A percentile compares a stretch with the other conserved stretches of the same genome.
Conservation (phyloP, 2,888 invertebrate species). For the Pinctada fucata region DNA sequence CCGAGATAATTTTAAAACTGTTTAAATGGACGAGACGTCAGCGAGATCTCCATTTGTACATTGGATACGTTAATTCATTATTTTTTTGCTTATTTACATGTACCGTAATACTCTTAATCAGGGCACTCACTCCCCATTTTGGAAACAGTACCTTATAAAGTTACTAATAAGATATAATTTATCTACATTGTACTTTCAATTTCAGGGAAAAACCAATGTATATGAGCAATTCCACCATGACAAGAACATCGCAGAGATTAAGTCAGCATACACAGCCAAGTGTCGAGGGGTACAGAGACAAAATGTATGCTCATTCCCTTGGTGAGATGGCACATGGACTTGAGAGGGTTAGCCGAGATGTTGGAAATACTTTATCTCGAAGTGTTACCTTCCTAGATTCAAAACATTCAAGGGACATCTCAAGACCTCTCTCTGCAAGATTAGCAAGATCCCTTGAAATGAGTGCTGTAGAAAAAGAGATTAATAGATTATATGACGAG, state of each 20-base stretch:
- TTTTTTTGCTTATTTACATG: too few species aligned
- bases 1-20: too few species aligned
- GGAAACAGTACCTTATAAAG: too few species aligned
- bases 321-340: slow-evolving; percentile 51
- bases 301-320: slow-evolving; percentile 45
- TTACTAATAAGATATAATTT: too few species aligned
- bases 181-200: neutral
- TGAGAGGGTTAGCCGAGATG: slow-evolving; percentile 49
- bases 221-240: slow-evolving; percentile 52
- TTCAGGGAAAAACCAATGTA: slow-evolving; percentile 53
- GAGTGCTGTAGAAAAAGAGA: neutral
- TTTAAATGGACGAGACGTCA: too few species aligned
- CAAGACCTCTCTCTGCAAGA: neutral
- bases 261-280: slow-evolving; percentile 49
- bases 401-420: slow-evolving; percentile 5
- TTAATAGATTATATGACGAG: slow-evolving; percentile 6
- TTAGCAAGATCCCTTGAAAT: too few species aligned
- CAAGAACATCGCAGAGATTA: slow-evolving; percentile 51
- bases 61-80: too few species aligned
- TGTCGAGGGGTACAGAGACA: slow-evolving; percentile 50
- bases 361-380: slow-evolving; percentile 38
- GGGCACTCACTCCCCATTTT: too few species aligned
- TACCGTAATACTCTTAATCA: too few species aligned
- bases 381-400: slow-evolving; percentile 35
- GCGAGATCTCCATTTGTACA: too few species aligned